phyloP scores from a whole-genome alignment of 2,888 invertebrate species.

The Eupithecia subumbrata region DNA sequence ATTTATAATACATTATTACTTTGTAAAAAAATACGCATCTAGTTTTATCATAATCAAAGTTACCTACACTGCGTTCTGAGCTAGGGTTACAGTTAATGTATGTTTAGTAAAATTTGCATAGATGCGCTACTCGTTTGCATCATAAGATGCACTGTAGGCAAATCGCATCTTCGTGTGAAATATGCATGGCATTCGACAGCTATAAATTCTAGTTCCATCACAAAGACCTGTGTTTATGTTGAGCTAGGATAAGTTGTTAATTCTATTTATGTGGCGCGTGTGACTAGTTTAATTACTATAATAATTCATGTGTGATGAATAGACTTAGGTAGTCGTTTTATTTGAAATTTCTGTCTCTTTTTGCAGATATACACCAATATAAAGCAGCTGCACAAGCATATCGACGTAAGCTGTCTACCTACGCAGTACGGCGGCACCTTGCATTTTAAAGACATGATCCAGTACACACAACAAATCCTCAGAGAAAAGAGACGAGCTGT shows the following conservation, averaged over 20 bases:
- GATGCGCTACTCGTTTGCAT: background rate
- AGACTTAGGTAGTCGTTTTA: background rate
- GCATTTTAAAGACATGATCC: conserved; percentile 88
- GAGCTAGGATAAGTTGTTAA: background rate
- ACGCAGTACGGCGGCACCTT: conserved; percentile 89
- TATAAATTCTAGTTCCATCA: background rate
- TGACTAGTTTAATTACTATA: background rate
- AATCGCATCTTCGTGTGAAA: conserved; percentile 3
- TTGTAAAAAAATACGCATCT: background rate
- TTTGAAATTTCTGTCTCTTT: background rate
- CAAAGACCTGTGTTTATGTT: background rate
- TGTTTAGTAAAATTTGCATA: conserved; percentile 3
- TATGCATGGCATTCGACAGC: background rate
- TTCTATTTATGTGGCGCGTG: background rate
- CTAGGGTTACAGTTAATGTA: background rate
- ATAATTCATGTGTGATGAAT: background rate
- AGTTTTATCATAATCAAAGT: background rate
- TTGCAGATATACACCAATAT: conserved; percentile 84
- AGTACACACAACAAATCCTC: conserved; percentile 86
- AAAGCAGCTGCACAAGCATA: conserved; percentile 83
- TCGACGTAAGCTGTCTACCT: conserved; percentile 87
- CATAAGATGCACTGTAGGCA: background rate
- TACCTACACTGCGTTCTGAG: background rate
- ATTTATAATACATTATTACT: background rate
- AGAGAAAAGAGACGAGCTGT: conserved; percentile 84